Percentiles rank a stretch among this genome's conserved stretches.
Evolutionary conservation across 2,888 invertebrate genomes (phyloP).

Genomic region (Gibbula magus): DNA sequence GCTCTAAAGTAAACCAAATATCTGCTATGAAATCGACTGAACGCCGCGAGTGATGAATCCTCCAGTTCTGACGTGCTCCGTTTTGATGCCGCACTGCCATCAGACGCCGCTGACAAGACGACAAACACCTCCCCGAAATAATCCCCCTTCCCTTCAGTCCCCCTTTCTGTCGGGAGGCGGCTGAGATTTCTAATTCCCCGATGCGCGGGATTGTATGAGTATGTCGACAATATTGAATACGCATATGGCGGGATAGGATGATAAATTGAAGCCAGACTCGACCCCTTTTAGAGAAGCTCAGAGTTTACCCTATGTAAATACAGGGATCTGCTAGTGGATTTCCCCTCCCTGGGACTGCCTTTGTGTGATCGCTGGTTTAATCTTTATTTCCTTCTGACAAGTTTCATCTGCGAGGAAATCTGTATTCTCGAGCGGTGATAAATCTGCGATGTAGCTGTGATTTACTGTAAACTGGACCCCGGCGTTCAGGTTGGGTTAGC

Average conservation of each 20-base stretch:
- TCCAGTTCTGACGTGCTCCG: not conserved
- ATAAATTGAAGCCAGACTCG: slow-evolving; percentile 10
- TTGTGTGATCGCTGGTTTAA: slow-evolving; percentile 1
- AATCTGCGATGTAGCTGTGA: not conserved
- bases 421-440: not conserved
- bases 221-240: not conserved
- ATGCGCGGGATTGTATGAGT: slow-evolving; percentile 12
- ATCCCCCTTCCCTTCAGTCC: not conserved
- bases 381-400: slow-evolving; percentile 12
- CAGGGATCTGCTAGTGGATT: not conserved
- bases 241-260: slow-evolving; percentile 13
- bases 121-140: slow-evolving; percentile 5
- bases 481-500: slow-evolving; percentile 8
- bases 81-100: not conserved
- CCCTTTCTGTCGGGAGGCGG: not conserved
- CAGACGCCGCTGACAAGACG: not conserved
- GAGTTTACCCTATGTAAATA: not conserved
- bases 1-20: slow-evolving; percentile 8
- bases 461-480: slow-evolving; percentile 7
- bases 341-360: not conserved
- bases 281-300: slow-evolving; percentile 11
- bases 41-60: not conserved
- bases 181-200: slow-evolving; percentile 10
- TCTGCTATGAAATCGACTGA: not conserved
- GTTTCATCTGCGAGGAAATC: slow-evolving; percentile 1